Evolutionary conservation across 2,113 vertebrate species (phyloP), one percentile per base, ranked within the genome.

Genomic region (Pygoscelis adeliae): DNA sequence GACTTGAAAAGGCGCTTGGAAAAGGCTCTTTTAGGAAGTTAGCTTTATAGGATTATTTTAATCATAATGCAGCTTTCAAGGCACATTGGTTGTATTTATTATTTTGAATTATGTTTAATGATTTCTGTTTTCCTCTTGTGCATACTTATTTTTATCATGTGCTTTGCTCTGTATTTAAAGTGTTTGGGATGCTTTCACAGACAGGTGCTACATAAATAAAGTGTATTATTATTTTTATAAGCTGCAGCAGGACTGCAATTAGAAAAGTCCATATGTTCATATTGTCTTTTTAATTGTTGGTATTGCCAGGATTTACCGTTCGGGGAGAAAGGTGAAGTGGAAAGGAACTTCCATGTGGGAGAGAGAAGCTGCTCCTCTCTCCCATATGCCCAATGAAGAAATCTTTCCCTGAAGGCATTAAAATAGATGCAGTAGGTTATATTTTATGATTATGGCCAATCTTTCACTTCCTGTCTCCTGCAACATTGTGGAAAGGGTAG

Each of bases 171-270:
- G 23, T 80, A 30, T 66, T 73, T 83, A 55, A 86, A 80, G 42
- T 50, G 20, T 8, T 59, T 70, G 25, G 36, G 46, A 46, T 81
- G 22, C 23, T 93, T 94, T 90, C 7, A 20, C 5, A 50, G 58
- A 36, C 42, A 90, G 50, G 42, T 90, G 67, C 20, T 94, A 74
- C 76, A 71, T 90, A 92, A 90, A 94, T 73, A 66, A 96, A 72
- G 25, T 32, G 19, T 44, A 53, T 88, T 70, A 50, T 77, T 94
- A 49, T 86, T 94, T 86, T 73, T 80, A 88, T 88, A 88, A 93
- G 20, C 17, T 88, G 42, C 38, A 80, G 34, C 52, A 94, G 62
- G 25, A 76, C 53, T 86, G 62, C 46, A 73, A 34, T 92, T 90
- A 77, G 46, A 66, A 85, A 94, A 77, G 66, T 76, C 58, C 7